These are phyloP conservation scores for Cnemophilus loriae DNA, from an alignment of 2,113 vertebrate genomes.

Conservation along the genomic window DNA sequence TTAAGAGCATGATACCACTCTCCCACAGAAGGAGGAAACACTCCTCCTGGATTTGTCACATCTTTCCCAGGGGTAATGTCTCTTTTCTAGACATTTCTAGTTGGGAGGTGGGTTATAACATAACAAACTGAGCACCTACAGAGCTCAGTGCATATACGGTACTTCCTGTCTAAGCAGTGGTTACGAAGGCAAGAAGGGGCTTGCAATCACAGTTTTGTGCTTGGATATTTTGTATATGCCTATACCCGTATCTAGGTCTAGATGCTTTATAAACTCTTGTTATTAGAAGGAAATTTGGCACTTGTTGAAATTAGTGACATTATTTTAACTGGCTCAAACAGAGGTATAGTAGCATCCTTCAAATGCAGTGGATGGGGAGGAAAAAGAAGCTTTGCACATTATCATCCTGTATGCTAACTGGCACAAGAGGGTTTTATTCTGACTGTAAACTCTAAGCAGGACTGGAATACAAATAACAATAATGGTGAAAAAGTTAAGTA, in stretches of 20 bases:
- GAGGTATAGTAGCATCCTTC: background rate
- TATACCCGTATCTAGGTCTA: background rate
- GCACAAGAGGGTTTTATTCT: background rate
- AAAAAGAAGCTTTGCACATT: background rate
- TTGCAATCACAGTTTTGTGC: background rate
- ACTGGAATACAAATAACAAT: background rate
- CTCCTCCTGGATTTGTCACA: background rate
- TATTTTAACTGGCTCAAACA: background rate
- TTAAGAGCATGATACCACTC: accelerated
- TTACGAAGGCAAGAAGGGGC: background rate
- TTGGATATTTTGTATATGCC: background rate
- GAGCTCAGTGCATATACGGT: background rate
- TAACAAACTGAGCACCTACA: background rate
- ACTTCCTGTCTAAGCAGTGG: background rate
- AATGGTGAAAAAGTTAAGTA: background rate
- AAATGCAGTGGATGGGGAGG: background rate
- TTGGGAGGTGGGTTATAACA: background rate
- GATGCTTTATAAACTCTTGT: background rate
- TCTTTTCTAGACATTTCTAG: background rate
- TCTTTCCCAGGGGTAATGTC: background rate
- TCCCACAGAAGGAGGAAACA: background rate
- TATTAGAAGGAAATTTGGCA: background rate
- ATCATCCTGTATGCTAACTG: background rate
- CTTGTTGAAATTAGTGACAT: background rate
- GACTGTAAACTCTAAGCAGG: background rate